A percentile compares a stretch with the other conserved stretches of the same genome.
Evolutionary conservation across 1,140 invertebrate species (phyloP).

Genomic region (Drosophila pallidifrons): DNA sequence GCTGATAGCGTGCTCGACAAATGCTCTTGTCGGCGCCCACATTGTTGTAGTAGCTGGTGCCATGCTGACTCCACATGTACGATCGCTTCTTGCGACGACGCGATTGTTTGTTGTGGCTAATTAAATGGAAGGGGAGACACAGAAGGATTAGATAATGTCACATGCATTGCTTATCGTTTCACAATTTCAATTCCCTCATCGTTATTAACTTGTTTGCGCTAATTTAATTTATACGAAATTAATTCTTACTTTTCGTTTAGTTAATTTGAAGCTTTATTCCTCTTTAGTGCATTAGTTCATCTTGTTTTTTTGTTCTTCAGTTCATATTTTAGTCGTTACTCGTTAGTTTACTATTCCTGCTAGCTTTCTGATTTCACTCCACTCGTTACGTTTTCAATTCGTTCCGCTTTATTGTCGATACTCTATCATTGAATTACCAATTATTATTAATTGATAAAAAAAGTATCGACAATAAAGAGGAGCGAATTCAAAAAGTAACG

Average conservation of each 20-base stretch:
- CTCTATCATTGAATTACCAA: no score
- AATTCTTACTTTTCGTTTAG: no score
- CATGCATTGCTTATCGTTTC: background rate
- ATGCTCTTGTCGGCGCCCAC: conserved; percentile 87
- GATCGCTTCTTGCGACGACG: conserved; percentile 87
- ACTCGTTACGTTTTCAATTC: background rate
- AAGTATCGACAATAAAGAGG: no score
- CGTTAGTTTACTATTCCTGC: background rate
- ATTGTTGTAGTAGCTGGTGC: conserved; percentile 86
- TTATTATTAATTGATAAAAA: no score
- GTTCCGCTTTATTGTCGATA: no score
- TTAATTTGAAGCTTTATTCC: no score
- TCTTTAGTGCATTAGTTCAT: no score
- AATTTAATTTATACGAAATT: background rate
- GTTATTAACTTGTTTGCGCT: no score
- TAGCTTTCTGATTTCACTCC: no score
- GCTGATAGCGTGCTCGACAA: conserved; percentile 95
- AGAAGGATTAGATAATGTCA: background rate
- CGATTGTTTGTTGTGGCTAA: conserved; percentile 85
- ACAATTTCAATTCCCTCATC: no score
- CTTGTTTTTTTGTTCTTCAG: no score
- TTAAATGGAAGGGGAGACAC: background rate
- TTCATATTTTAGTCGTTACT: background rate
- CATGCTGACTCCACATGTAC: conserved; percentile 85
- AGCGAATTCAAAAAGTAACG: no score